Evolutionary conservation across 2,113 vertebrate species (phyloP).

Genomic region (Tonatia bakeri): DNA sequence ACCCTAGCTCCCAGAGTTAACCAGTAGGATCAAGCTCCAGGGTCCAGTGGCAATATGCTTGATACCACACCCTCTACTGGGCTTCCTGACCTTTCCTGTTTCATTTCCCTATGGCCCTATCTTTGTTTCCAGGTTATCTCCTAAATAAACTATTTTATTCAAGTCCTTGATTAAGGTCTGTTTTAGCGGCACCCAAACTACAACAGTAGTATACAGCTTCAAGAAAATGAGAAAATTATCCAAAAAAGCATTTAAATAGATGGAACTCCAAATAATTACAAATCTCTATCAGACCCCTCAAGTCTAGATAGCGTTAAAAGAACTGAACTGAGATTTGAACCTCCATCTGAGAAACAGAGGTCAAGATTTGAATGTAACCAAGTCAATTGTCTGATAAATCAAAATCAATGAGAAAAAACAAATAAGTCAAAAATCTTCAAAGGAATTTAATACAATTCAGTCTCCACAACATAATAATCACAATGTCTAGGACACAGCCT

Average conservation of each 20-base stretch:
- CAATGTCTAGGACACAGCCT: background rate
- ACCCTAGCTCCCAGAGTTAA: background rate
- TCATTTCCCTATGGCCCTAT: background rate
- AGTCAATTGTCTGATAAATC: background rate
- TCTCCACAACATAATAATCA: background rate
- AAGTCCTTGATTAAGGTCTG: background rate
- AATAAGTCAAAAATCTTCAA: background rate
- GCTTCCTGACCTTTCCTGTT: background rate
- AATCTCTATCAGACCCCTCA: background rate
- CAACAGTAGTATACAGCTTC: background rate
- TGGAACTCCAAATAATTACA: background rate
- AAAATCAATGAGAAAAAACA: background rate
- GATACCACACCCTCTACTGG: background rate
- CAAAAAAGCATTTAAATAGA: background rate
- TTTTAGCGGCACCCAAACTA: background rate
- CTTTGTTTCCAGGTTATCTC: background rate
- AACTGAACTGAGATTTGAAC: background rate
- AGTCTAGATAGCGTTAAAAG: background rate
- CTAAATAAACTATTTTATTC: background rate
- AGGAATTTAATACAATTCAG: background rate
- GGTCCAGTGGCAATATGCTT: background rate
- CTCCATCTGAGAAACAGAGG: background rate
- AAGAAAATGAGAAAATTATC: background rate
- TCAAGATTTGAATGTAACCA: background rate
- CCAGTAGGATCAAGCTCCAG: background rate